Evolutionary conservation across 2,113 vertebrate species (phyloP).

Genomic region (Oryzias melastigma): DNA sequence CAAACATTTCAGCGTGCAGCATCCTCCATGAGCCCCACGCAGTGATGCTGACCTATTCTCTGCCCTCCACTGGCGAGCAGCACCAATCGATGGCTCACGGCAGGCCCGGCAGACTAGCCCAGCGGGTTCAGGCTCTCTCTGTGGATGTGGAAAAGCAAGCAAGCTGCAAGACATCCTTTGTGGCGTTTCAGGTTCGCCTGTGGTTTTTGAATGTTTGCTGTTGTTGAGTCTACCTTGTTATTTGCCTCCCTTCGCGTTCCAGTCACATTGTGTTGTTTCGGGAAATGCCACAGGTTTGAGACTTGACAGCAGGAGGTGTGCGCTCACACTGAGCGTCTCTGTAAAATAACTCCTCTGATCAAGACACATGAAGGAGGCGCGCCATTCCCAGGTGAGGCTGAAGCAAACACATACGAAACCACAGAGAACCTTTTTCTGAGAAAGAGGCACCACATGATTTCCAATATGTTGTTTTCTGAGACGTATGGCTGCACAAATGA

Average conservation of each 20-base stretch:
- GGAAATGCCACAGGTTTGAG: conserved; percentile 58
- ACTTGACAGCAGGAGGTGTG: conserved; percentile 45
- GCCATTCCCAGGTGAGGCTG: conserved; percentile 23
- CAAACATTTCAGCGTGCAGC: conserved; percentile 1
- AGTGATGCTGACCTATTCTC: conserved; percentile 23
- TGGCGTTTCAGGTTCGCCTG: conserved; percentile 45
- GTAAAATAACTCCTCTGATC: conserved; percentile 26
- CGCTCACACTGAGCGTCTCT: conserved; percentile 33
- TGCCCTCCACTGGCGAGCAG: conserved; percentile 47
- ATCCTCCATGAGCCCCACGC: conserved; percentile 6
- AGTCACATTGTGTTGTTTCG: conserved; percentile 37
- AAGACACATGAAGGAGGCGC: conserved; percentile 21
- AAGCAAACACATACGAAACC: conserved; percentile 13
- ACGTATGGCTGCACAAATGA: conserved; percentile 28
- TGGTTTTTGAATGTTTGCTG: conserved; percentile 28
- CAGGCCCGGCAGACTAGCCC: conserved; percentile 38
- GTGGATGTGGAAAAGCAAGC: conserved; percentile 34
- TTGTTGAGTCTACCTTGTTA: conserved; percentile 39
- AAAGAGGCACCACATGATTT: conserved; percentile 28
- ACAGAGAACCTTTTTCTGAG: conserved; percentile 12
- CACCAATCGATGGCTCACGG: conserved; percentile 52
- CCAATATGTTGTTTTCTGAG: conserved; percentile 32
- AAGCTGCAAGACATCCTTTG: conserved; percentile 49
- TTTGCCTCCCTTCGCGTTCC: conserved; percentile 47
- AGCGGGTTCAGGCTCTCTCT: conserved; percentile 35